These are phyloP conservation scores for Spisula solida DNA, from an alignment of 2,888 invertebrate genomes.

Conservation along the genomic window DNA sequence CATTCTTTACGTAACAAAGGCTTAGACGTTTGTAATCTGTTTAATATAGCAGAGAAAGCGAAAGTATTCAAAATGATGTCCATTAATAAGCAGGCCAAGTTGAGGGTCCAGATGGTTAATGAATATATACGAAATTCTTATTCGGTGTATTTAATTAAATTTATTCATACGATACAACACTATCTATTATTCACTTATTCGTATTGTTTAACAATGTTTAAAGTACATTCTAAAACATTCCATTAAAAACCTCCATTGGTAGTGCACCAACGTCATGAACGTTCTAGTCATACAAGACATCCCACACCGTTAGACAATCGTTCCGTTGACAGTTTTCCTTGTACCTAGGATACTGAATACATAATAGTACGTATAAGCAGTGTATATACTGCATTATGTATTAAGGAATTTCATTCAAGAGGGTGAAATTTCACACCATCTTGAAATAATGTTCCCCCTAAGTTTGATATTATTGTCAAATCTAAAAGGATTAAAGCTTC, in stretches of 20 bases:
- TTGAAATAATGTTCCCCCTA: not conserved
- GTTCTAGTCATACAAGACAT: not conserved
- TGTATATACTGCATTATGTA: not conserved
- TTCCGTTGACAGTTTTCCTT: not conserved
- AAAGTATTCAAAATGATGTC: not conserved
- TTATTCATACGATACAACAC: not conserved
- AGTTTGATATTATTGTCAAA: too few relatives aligned
- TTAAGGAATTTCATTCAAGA: not conserved
- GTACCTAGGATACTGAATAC: too few relatives aligned
- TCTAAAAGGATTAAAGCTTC: too few relatives aligned
- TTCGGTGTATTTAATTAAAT: conserved; percentile 9
- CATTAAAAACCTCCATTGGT: not conserved
- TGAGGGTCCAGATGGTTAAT: not conserved
- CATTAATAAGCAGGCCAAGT: not conserved
- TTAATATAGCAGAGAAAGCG: not conserved
- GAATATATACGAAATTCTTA: not conserved
- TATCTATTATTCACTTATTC: not conserved
- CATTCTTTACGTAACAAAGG: conserved; percentile 36
- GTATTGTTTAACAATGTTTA: not conserved
- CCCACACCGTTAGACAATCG: not conserved
- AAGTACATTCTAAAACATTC: not conserved
- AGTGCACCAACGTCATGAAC: not conserved
- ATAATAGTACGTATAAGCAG: too few relatives aligned
- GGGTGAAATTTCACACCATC: not conserved
- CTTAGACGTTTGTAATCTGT: not conserved